A percentile compares a stretch with the other conserved stretches of the same genome.
Evolutionary conservation across 2,888 invertebrate genomes (phyloP).

Genomic region (Tipula unca): DNA sequence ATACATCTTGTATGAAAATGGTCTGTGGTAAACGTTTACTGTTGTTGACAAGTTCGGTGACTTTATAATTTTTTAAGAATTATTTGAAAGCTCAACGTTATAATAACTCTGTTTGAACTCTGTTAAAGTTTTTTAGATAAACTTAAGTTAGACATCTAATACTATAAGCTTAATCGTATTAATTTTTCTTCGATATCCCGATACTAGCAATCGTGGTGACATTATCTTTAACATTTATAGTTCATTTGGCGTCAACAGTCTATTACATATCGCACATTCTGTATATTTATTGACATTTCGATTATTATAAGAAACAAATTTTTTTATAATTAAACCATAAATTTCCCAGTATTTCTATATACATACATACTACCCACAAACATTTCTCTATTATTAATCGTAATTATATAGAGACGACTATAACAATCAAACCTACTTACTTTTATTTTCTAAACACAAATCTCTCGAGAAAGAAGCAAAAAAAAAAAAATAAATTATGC

Average conservation of each 20-base stretch:
- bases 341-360: neutral
- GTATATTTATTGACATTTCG: neutral
- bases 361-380: neutral
- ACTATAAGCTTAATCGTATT: no score
- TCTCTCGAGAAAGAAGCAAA: neutral
- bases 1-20: no score
- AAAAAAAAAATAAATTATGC: no score
- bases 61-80: no score
- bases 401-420: neutral
- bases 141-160: no score
- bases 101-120: no score
- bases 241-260: neutral
- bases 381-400: neutral
- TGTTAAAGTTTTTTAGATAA: no score
- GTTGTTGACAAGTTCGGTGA: no score
- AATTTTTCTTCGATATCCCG: no score
- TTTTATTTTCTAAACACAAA: slow-evolving; percentile 2
- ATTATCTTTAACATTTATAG: neutral
- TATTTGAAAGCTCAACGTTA: no score
- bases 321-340: neutral
- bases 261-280: neutral
- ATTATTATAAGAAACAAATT: neutral
- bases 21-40: no score
- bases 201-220: no score
- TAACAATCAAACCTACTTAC: neutral